Conservation (phyloP, 2,113 vertebrate genomes). For the Ovis canadensis region DNA sequence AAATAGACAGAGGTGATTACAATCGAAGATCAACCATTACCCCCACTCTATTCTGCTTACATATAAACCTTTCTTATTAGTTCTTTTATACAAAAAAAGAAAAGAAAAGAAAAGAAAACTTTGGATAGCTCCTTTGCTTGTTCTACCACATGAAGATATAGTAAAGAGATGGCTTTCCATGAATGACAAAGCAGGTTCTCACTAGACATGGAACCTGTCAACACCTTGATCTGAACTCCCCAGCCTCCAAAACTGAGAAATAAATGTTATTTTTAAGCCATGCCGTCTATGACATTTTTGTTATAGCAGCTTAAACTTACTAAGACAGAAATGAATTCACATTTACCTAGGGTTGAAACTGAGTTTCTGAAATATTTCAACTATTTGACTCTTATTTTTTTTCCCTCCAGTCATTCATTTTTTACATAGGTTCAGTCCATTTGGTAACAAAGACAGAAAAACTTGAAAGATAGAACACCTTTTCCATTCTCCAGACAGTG, state of each 20-base stretch:
- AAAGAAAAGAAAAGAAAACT: not conserved
- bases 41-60: not conserved
- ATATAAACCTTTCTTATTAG: not conserved
- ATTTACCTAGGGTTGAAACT: not conserved
- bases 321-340: not conserved
- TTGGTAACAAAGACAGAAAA: not conserved
- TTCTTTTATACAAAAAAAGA: too few species aligned
- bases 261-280: not conserved
- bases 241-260: not conserved
- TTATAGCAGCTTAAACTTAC: not conserved
- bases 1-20: not conserved
- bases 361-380: not conserved
- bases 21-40: not conserved
- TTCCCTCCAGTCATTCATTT: not conserved
- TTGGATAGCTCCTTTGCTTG: not conserved
- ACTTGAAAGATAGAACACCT: not conserved
- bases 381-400: not conserved
- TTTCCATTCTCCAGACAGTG: not conserved
- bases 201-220: not conserved
- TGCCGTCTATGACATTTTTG: not conserved
- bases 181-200: not conserved
- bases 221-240: not conserved
- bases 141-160: not conserved
- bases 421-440: not conserved
- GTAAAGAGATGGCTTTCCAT: not conserved